A percentile compares a stretch with the other conserved stretches of the same genome.
phyloP scores from a whole-genome alignment of 1,140 invertebrate genomes.

The Oncopodura yosiiana region DNA sequence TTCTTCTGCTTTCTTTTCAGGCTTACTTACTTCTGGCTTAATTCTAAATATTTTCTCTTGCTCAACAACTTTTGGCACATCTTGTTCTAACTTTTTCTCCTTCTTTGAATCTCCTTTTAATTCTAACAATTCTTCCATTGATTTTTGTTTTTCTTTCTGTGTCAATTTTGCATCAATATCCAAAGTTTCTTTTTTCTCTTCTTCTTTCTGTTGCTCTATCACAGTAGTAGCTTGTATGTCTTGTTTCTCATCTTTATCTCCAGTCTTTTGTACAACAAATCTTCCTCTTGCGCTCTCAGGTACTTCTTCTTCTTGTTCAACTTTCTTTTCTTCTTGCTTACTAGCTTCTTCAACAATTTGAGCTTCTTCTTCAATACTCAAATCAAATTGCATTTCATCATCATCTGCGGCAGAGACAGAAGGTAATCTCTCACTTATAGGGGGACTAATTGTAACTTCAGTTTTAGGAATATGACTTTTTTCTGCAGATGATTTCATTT shows the following conservation, averaged over 20 bases:
- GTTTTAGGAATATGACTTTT: slow-evolving; percentile 10
- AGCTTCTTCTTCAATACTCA: slow-evolving; percentile 32
- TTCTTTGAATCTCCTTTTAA: slow-evolving; percentile 7
- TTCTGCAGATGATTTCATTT: slow-evolving; percentile 9
- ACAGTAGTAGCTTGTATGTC: slow-evolving; percentile 5
- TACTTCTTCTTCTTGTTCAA: not conserved
- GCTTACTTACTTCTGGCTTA: too few species aligned
- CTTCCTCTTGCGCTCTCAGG: slow-evolving; percentile 1
- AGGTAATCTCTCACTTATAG: not conserved
- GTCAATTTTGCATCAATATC: slow-evolving; percentile 34
- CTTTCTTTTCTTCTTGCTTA: not conserved
- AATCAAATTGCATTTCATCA: slow-evolving; percentile 33
- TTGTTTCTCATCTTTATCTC: slow-evolving; percentile 42
- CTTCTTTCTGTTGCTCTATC: slow-evolving; percentile 50
- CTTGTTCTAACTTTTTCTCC: slow-evolving; percentile 9
- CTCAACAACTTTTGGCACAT: slow-evolving; percentile 34
- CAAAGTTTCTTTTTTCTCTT: slow-evolving; percentile 45
- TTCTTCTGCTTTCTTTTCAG: too few species aligned
- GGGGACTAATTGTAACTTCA: not conserved
- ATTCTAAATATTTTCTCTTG: slow-evolving; percentile 36
- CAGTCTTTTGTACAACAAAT: slow-evolving; percentile 22
- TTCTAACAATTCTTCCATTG: slow-evolving; percentile 21
- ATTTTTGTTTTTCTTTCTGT: slow-evolving; percentile 31
- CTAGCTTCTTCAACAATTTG: not conserved
- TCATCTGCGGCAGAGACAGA: slow-evolving; percentile 13